Percentiles rank a stretch among this genome's conserved stretches.
Conservation (phyloP, 2,113 vertebrate species). For the Paratilapia polleni region DNA sequence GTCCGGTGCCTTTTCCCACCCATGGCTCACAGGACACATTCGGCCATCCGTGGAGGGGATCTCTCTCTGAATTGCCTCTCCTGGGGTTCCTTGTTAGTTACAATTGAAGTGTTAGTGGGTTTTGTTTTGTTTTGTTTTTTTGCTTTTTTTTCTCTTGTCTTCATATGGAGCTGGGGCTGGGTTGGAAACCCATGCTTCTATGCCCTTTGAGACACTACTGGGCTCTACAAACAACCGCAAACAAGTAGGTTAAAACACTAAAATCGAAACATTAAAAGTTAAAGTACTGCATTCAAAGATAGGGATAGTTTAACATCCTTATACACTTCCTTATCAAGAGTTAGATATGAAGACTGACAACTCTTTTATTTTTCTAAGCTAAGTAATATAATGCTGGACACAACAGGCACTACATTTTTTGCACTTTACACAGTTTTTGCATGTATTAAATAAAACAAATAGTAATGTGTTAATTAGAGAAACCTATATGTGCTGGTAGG, state of each 20-base stretch:
- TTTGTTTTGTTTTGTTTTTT: neutral
- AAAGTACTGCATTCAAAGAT: neutral
- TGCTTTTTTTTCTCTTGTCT: neutral
- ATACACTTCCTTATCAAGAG: neutral
- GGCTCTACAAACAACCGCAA: neutral
- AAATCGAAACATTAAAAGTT: neutral
- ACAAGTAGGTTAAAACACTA: neutral
- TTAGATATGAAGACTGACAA: neutral
- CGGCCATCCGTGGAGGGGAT: slow-evolving; percentile 1
- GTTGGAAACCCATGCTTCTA: neutral
- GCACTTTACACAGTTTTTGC: neutral
- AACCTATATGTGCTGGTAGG: neutral
- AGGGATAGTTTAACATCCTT: neutral
- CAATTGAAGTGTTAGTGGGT: neutral
- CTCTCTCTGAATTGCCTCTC: slow-evolving; percentile 31
- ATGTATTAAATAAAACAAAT: neutral
- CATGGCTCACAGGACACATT: slow-evolving; percentile 13
- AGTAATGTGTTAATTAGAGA: neutral
- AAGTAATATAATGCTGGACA: neutral
- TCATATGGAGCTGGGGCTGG: neutral
- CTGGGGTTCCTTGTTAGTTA: slow-evolving; percentile 9
- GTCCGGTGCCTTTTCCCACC: slow-evolving; percentile 37
- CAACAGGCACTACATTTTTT: neutral
- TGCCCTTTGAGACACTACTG: neutral
- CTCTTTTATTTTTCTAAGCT: neutral